These are phyloP conservation scores for Cephus cinctus DNA, from an alignment of 1,140 invertebrate genomes.

Conservation along the genomic window DNA sequence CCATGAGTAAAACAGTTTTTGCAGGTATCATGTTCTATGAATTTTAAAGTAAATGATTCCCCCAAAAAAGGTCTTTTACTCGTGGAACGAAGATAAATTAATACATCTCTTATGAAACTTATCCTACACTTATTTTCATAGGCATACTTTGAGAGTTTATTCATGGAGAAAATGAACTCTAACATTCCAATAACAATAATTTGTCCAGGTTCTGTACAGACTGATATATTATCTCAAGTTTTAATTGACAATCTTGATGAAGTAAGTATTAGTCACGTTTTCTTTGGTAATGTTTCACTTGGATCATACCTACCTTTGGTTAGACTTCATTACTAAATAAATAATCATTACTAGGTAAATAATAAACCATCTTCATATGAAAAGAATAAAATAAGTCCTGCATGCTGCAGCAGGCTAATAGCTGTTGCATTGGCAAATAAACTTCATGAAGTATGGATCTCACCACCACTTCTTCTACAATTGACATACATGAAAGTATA, in stretches of 20 bases:
- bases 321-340: no score
- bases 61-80: no score
- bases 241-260: conserved; percentile 67
- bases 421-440: conserved; percentile 76
- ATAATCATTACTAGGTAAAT: background rate
- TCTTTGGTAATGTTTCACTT: no score
- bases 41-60: no score
- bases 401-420: conserved; percentile 73
- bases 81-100: no score
- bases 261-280: no score
- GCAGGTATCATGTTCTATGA: no score
- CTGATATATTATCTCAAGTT: conserved; percentile 68
- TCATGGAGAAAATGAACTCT: conserved; percentile 62
- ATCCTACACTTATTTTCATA: conserved; percentile 73
- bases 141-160: conserved; percentile 71
- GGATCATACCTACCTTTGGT: no score
- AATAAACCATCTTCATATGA: background rate
- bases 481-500: conserved; percentile 66
- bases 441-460: conserved; percentile 76
- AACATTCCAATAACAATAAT: conserved; percentile 70
- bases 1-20: conserved; percentile 5
- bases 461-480: conserved; percentile 62
- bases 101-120: conserved; percentile 18
- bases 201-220: conserved; percentile 76
- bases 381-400: conserved; percentile 65